These are phyloP conservation scores for Nyctibius grandis DNA, from an alignment of 2,797 vertebrate genomes.

Conservation along the genomic window DNA sequence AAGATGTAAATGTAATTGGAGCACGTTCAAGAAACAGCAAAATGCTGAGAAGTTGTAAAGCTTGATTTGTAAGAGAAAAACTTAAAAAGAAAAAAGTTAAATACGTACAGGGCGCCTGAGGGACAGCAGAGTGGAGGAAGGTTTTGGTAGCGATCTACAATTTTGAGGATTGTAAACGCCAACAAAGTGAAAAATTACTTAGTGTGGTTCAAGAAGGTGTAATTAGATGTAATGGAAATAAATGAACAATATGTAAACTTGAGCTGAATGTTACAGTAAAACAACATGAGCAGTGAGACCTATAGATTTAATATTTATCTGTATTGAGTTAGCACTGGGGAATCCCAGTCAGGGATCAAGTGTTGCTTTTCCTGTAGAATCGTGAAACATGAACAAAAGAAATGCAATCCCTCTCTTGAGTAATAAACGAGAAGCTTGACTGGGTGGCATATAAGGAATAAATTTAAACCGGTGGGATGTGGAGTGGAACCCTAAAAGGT, in stretches of 20 bases:
- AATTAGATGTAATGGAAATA: background rate
- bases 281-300: background rate
- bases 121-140: background rate
- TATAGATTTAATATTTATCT: background rate
- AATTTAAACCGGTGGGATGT: background rate
- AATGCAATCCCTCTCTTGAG: background rate
- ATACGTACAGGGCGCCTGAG: background rate
- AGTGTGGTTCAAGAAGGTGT: background rate
- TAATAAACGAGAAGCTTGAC: background rate
- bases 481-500: background rate
- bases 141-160: background rate
- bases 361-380: background rate
- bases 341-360: background rate
- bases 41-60: background rate
- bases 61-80: constrained; percentile 4
- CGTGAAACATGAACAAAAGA: background rate
- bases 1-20: constrained; percentile 4
- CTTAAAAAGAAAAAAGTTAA: background rate
- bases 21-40: background rate
- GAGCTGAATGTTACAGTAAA: background rate
- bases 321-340: background rate
- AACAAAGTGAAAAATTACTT: background rate
- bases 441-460: background rate
- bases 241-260: background rate
- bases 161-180: background rate